Conservation (phyloP, 2,113 vertebrate genomes). For the Syrrhaptes paradoxus region DNA sequence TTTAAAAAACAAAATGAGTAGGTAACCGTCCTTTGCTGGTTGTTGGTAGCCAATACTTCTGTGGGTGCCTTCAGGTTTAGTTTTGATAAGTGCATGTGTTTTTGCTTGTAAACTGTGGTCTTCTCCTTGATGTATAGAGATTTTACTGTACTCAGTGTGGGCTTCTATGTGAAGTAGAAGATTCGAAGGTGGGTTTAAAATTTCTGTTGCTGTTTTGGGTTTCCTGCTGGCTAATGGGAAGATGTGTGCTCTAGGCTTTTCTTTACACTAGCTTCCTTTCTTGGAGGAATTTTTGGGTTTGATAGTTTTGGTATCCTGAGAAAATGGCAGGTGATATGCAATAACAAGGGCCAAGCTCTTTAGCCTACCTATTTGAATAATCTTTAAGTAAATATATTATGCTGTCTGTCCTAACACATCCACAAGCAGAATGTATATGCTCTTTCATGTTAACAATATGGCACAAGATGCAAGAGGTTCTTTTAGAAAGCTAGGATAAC, state of each 20-base stretch:
- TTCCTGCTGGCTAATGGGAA: background rate
- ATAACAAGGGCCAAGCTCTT: background rate
- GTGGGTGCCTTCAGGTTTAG: background rate
- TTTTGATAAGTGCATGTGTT: rapidly evolving
- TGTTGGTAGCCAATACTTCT: background rate
- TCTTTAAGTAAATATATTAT: background rate
- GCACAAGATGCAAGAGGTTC: background rate
- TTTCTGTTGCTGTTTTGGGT: background rate
- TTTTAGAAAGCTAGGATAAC: background rate
- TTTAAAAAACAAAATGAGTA: background rate
- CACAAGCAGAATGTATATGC: background rate
- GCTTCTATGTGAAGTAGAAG: background rate
- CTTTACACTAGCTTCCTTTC: background rate
- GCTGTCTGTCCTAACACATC: background rate
- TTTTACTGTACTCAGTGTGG: background rate
- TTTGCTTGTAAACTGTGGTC: background rate
- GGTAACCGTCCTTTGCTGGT: background rate
- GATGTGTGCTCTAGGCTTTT: background rate
- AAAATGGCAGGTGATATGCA: background rate
- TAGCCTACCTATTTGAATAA: background rate
- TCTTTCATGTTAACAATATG: background rate
- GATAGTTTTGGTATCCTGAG: background rate
- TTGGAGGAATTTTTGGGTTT: background rate
- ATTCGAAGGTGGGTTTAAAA: background rate
- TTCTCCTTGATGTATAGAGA: rapidly evolving